These are phyloP conservation scores for Myripristis murdjan DNA, from an alignment of 2,797 vertebrate genomes.

Conservation along the genomic window DNA sequence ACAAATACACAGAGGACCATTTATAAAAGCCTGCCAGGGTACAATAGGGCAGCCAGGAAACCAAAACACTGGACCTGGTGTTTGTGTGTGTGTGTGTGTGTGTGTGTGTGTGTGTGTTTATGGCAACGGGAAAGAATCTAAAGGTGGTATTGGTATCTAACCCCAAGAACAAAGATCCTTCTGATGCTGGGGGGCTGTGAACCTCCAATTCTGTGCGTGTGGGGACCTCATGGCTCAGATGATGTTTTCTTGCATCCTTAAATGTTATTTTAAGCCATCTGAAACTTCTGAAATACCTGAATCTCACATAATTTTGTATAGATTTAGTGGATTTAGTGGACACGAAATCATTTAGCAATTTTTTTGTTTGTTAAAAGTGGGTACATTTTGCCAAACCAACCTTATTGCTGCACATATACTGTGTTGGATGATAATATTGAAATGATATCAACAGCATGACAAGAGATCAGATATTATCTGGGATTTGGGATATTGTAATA, in stretches of 20 bases:
- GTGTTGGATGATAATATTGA: too few relatives aligned
- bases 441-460: too few relatives aligned
- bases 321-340: too few relatives aligned
- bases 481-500: too few relatives aligned
- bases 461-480: too few relatives aligned
- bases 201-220: conserved; percentile 42
- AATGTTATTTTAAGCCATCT: background rate
- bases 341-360: too few relatives aligned
- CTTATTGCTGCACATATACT: too few relatives aligned
- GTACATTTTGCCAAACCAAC: too few relatives aligned
- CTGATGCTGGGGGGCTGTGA: conserved; percentile 76
- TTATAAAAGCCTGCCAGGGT: conserved; percentile 81
- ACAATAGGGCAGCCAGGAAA: conserved; percentile 82
- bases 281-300: too few relatives aligned
- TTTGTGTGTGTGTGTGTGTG: conserved; percentile 52
- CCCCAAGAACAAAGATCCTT: conserved; percentile 79
- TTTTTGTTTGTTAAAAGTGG: too few relatives aligned
- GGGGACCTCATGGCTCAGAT: conserved; percentile 6
- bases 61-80: conserved; percentile 79
- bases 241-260: conserved; percentile 33
- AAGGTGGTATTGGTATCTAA: conserved; percentile 70
- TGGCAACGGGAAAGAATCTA: conserved; percentile 64
- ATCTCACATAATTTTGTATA: too few relatives aligned
- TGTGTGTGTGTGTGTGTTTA: conserved; percentile 25
- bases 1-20: conserved; percentile 81